These are phyloP conservation scores for Ellobius talpinus DNA, from an alignment of 2,113 vertebrate genomes.

Conservation along the genomic window DNA sequence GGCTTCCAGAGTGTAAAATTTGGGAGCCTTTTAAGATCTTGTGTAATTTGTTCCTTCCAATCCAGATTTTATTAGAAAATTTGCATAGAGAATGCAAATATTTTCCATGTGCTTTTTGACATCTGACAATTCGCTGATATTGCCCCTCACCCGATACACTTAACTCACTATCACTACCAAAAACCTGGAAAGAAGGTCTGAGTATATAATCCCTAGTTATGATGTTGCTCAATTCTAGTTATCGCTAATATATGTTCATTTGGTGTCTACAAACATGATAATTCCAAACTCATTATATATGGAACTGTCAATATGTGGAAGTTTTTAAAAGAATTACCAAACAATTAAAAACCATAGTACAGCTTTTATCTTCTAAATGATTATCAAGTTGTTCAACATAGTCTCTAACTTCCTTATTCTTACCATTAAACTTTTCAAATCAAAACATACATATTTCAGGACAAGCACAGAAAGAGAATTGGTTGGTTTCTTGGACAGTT, in stretches of 20 bases:
- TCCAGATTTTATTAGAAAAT: neutral
- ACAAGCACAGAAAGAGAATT: neutral
- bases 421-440: neutral
- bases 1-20: neutral
- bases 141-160: neutral
- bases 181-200: neutral
- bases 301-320: neutral
- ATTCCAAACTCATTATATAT: neutral
- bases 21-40: neutral
- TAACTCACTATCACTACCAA: neutral
- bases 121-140: neutral
- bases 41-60: neutral
- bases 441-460: neutral
- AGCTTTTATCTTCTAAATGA: neutral
- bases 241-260: neutral
- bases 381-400: neutral
- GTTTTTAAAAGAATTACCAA: neutral
- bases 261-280: neutral
- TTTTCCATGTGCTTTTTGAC: neutral
- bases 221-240: neutral
- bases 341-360: neutral
- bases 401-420: neutral
- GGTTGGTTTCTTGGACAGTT: neutral
- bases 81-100: neutral
- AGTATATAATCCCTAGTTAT: neutral